A percentile compares a stretch with the other conserved stretches of the same genome.
Conservation (phyloP, 2,113 vertebrate species). For the Podarcis cretensis region DNA sequence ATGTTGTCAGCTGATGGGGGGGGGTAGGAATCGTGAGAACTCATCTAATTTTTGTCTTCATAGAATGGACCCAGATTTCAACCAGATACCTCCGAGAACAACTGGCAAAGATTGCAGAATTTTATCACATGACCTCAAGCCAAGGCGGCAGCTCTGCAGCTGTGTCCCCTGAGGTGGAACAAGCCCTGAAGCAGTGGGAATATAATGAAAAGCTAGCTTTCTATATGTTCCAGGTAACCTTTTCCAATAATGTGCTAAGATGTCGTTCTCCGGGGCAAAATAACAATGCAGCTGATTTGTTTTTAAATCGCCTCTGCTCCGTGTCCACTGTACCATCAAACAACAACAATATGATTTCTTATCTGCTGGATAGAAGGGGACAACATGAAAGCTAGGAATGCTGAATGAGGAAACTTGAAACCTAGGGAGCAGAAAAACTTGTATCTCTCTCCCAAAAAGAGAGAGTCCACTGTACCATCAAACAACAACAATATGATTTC, state of each 20-base stretch:
- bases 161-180: conserved; percentile 75
- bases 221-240: conserved; percentile 82
- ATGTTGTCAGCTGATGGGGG: not conserved
- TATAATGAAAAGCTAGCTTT: conserved; percentile 81
- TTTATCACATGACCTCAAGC: conserved; percentile 70
- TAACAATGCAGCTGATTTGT: not conserved
- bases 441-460: too few species aligned
- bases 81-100: conserved; percentile 81
- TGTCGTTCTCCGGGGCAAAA: conserved; percentile 11
- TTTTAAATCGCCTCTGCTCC: not conserved
- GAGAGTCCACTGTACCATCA: too few species aligned
- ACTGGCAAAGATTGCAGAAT: conserved; percentile 79
- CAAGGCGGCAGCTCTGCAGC: conserved; percentile 53
- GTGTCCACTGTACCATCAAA: too few species aligned
- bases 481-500: too few species aligned
- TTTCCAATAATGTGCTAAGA: not conserved
- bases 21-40: not conserved
- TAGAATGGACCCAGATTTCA: conserved; percentile 83
- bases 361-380: too few species aligned
- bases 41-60: conserved; percentile 26
- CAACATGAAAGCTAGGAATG: not conserved
- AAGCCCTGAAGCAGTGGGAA: conserved; percentile 81
- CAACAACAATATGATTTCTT: too few species aligned
- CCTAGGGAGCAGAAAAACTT: not conserved
- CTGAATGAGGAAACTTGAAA: not conserved